Evolutionary conservation across 1,140 invertebrate species (phyloP).

Genomic region (Branchinecta lynchi): DNA sequence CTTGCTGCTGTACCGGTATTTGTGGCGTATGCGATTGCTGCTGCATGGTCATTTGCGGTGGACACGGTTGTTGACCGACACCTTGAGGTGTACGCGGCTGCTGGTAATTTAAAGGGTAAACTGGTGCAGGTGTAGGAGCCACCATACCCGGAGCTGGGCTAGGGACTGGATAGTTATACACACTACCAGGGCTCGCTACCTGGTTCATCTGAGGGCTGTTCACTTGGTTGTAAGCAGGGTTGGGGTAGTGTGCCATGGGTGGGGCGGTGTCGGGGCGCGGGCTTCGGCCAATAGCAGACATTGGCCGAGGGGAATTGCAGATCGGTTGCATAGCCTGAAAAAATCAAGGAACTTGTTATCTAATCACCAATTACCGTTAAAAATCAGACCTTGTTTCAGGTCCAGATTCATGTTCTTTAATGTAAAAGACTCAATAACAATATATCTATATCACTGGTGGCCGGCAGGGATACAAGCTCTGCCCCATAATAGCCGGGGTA

Average conservation of each 20-base stretch:
- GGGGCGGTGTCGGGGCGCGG: conserved; percentile 19
- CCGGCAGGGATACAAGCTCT: too few relatives aligned
- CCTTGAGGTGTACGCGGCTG: conserved; percentile 23
- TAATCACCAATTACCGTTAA: too few relatives aligned
- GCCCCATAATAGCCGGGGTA: too few relatives aligned
- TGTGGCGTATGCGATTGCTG: conserved; percentile 30
- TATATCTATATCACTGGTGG: too few relatives aligned
- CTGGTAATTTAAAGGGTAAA: conserved; percentile 26
- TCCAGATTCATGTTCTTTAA: too few relatives aligned
- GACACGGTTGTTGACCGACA: conserved; percentile 27
- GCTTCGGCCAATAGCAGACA: conserved; percentile 18
- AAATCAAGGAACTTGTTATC: background rate
- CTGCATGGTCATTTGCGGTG: conserved; percentile 24
- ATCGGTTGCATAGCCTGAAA: background rate
- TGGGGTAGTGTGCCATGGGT: conserved; percentile 20
- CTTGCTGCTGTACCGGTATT: conserved; percentile 30
- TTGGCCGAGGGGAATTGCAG: conserved; percentile 10
- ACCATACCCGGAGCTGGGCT: conserved; percentile 26
- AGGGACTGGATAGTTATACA: conserved; percentile 24
- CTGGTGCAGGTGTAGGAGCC: conserved; percentile 27
- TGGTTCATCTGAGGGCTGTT: conserved; percentile 14
- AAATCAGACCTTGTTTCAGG: too few relatives aligned
- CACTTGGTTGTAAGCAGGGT: conserved; percentile 20
- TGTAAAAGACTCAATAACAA: too few relatives aligned
- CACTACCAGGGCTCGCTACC: conserved; percentile 8